Evolutionary conservation across 1,140 invertebrate species (phyloP).

Genomic region (Aphelenchoides avenae): DNA sequence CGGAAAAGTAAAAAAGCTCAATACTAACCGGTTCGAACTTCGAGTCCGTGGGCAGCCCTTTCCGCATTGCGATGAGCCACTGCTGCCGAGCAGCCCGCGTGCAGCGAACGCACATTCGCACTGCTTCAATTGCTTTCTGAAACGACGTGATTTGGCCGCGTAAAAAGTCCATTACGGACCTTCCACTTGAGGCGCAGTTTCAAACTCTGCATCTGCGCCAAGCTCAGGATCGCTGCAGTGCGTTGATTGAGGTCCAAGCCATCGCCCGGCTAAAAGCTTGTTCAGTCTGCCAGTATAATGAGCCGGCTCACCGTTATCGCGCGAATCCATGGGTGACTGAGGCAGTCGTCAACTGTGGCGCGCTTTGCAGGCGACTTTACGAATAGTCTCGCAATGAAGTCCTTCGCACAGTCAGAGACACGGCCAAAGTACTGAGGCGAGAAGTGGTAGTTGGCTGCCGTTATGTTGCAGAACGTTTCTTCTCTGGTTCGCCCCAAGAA

Average conservation of each 20-base stretch:
- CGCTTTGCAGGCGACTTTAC: conserved; percentile 65
- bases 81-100: conserved; percentile 47
- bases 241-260: too few relatives aligned
- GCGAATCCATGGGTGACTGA: conserved; percentile 69
- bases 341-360: conserved; percentile 66
- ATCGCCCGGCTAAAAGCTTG: too few relatives aligned
- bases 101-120: conserved; percentile 62
- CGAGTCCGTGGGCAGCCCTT: background rate
- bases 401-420: conserved; percentile 64
- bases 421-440: conserved; percentile 64
- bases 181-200: conserved; percentile 63
- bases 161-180: conserved; percentile 51
- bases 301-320: conserved; percentile 57
- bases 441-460: conserved; percentile 64
- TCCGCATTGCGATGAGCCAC: conserved; percentile 11
- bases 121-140: conserved; percentile 62
- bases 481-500: conserved; percentile 66
- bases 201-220: conserved; percentile 63
- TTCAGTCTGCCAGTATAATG: background rate
- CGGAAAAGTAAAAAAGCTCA: too few relatives aligned
- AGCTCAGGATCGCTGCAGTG: too few relatives aligned
- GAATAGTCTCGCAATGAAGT: conserved; percentile 65
- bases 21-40: conserved; percentile 26
- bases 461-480: conserved; percentile 66
- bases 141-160: conserved; percentile 8